Conservation (phyloP, 2,113 vertebrate species). For the Oryzias curvinotus region DNA sequence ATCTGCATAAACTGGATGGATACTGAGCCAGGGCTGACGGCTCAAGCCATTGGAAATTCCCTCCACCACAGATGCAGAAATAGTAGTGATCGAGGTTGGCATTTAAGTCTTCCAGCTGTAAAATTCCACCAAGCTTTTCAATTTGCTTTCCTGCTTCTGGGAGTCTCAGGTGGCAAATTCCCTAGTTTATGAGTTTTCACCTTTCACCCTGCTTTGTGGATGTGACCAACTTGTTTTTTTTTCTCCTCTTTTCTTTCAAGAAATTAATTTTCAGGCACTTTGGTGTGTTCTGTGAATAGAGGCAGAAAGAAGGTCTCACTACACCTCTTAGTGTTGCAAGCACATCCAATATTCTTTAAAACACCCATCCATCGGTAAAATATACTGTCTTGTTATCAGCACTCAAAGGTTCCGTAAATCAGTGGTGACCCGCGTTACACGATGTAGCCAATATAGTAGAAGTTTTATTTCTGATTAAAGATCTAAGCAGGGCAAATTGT, state of each 20-base stretch:
- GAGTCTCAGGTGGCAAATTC: constrained; percentile 75
- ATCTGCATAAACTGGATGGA: constrained; percentile 44
- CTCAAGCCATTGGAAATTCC: constrained; percentile 52
- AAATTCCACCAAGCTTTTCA: constrained; percentile 64
- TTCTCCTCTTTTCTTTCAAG: constrained; percentile 9
- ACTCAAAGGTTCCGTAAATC: constrained; percentile 58
- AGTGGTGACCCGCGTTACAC: constrained; percentile 58
- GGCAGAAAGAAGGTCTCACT: constrained; percentile 32
- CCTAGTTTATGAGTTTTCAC: constrained; percentile 60
- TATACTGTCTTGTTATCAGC: constrained; percentile 61
- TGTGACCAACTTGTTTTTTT: constrained; percentile 33
- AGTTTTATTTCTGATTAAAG: constrained; percentile 34
- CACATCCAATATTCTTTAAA: constrained; percentile 49
- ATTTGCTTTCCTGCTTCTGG: constrained; percentile 63
- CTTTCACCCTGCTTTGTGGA: constrained; percentile 43
- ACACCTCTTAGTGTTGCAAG: constrained; percentile 41
- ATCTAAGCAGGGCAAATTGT: constrained; percentile 49
- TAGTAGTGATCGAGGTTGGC: constrained; percentile 49
- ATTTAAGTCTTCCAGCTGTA: constrained; percentile 70
- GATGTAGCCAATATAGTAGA: constrained; percentile 62
- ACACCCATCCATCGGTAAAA: constrained; percentile 54
- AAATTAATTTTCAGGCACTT: constrained; percentile 42
- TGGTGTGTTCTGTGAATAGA: constrained; percentile 44
- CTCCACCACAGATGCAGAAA: constrained; percentile 54
- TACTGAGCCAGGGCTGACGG: constrained; percentile 52